Conservation (phyloP, 2,113 vertebrate genomes). For the Pitta sordida region DNA sequence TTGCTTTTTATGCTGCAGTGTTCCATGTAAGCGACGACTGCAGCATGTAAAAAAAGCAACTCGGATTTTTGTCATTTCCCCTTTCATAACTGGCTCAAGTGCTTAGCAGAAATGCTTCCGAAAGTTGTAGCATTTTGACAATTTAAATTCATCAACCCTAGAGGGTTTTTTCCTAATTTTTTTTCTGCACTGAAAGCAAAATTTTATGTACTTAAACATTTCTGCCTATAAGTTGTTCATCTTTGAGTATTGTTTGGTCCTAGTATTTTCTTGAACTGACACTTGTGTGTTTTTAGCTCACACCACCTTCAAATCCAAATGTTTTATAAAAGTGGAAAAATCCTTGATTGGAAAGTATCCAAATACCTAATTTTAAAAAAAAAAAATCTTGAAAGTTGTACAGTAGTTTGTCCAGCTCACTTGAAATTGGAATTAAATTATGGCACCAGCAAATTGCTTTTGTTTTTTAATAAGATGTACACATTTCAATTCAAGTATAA, state of each 20-base stretch:
- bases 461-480: conserved; percentile 77
- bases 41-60: conserved; percentile 13
- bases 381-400: conserved; percentile 45
- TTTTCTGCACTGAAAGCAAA: conserved; percentile 48
- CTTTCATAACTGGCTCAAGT: background rate
- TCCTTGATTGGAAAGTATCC: conserved; percentile 56
- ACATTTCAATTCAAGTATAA: conserved; percentile 77
- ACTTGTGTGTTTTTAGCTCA: conserved; percentile 60
- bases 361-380: conserved; percentile 54
- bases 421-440: conserved; percentile 71
- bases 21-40: background rate
- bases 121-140: conserved; percentile 30
- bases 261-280: conserved; percentile 64
- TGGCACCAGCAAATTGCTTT: conserved; percentile 78
- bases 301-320: conserved; percentile 52
- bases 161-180: background rate
- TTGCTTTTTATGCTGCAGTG: conserved; percentile 11
- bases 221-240: conserved; percentile 57
- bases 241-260: conserved; percentile 62
- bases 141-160: background rate
- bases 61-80: background rate
- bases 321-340: conserved; percentile 55
- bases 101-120: conserved; percentile 41
- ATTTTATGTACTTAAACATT: conserved; percentile 45
- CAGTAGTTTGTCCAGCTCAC: conserved; percentile 65